A percentile compares a stretch with the other conserved stretches of the same genome.
Evolutionary conservation across 2,113 vertebrate genomes (phyloP).

Genomic region (Notothenia rossii): DNA sequence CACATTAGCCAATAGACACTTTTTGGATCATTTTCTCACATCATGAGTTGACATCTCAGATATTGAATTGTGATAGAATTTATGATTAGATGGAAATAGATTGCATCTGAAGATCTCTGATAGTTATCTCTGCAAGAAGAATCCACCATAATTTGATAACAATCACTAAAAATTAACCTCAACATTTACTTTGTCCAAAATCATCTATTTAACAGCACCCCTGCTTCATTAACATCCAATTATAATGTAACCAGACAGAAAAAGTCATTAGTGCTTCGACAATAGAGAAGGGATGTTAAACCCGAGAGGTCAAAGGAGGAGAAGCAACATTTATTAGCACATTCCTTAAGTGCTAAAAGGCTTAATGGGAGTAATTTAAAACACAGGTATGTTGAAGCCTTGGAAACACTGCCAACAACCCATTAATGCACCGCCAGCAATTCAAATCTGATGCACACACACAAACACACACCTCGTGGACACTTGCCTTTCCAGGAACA

Average conservation of each 20-base stretch:
- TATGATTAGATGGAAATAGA: neutral
- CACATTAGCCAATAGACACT: neutral
- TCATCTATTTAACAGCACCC: conserved; percentile 13
- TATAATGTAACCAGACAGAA: conserved; percentile 32
- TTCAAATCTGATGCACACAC: conserved; percentile 21
- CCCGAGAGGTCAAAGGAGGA: conserved; percentile 31
- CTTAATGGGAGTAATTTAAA: conserved; percentile 50
- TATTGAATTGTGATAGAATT: neutral
- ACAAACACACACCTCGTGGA: conserved; percentile 7
- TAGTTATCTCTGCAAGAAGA: neutral
- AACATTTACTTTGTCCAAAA: neutral
- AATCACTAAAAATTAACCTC: neutral
- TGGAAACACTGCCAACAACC: conserved; percentile 42
- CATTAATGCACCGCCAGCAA: conserved; percentile 47
- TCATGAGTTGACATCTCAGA: neutral
- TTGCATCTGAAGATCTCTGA: neutral
- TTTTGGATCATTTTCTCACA: neutral
- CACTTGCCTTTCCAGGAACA: conserved; percentile 29
- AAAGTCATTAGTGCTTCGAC: conserved; percentile 30
- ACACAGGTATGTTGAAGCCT: conserved; percentile 56
- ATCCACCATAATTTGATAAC: neutral
- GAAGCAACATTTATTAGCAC: conserved; percentile 34
- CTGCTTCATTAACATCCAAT: conserved; percentile 52
- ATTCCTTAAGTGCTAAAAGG: conserved; percentile 54
- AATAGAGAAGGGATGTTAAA: conserved; percentile 3